Conservation (phyloP, 2,113 vertebrate species). For the Prinia subflava region DNA sequence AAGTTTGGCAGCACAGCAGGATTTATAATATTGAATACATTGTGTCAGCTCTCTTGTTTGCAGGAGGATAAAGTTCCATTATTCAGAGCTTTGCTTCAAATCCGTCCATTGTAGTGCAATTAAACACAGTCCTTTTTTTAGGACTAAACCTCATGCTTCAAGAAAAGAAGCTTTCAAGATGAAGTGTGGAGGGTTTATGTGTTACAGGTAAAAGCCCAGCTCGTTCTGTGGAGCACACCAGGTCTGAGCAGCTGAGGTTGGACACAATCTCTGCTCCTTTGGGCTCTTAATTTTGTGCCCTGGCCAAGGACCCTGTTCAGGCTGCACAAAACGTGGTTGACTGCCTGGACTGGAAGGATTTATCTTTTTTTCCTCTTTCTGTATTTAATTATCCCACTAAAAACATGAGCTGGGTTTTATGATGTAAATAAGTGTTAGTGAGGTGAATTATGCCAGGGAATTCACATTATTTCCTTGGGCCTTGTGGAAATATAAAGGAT, state of each 20-base stretch:
- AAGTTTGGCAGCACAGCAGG: conserved; percentile 9
- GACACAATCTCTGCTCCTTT: background rate
- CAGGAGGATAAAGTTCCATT: conserved; percentile 35
- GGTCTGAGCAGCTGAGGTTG: background rate
- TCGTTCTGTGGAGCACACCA: fast-evolving
- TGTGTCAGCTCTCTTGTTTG: conserved; percentile 43
- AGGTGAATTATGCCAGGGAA: background rate
- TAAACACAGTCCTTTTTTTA: conserved; percentile 14
- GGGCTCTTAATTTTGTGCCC: background rate
- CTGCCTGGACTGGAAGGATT: background rate
- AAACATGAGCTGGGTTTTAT: background rate
- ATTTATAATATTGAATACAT: background rate
- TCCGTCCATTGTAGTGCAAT: conserved; percentile 30
- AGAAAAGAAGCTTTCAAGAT: conserved; percentile 7
- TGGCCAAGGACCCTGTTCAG: background rate
- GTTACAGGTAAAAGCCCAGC: background rate
- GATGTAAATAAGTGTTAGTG: background rate
- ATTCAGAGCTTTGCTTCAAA: conserved; percentile 28
- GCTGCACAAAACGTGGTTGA: background rate
- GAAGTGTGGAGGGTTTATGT: background rate
- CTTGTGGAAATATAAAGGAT: background rate
- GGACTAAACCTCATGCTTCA: background rate
- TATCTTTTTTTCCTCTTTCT: background rate
- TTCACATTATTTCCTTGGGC: background rate
- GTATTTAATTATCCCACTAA: background rate